These are phyloP conservation scores for Aulostomus chinensis DNA, from an alignment of 2,797 vertebrate species.

Conservation along the genomic window DNA sequence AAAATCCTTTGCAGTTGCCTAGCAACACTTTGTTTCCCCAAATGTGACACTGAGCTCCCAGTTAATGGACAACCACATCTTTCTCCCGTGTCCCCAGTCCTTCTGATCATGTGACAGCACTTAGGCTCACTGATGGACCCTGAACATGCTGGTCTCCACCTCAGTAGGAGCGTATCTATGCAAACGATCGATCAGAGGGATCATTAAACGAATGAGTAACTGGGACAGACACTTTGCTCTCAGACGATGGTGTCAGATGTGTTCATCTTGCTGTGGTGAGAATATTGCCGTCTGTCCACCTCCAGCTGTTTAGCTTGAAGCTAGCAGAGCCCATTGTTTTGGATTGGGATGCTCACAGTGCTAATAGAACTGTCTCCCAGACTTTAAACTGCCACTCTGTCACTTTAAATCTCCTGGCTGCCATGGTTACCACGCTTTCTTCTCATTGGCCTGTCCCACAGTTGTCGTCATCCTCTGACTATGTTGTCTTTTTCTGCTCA, in stretches of 20 bases:
- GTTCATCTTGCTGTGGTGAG: no score
- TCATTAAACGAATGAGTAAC: background rate
- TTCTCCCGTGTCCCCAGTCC: no score
- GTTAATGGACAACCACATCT: no score
- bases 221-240: no score
- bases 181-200: background rate
- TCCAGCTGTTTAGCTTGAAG: conserved; percentile 25
- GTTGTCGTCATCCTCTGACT: conserved; percentile 55
- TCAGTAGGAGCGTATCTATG: no score
- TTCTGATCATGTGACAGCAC: no score
- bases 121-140: no score
- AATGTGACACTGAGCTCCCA: no score
- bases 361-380: conserved; percentile 34
- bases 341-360: conserved; percentile 42
- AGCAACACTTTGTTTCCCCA: background rate
- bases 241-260: no score
- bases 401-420: conserved; percentile 56
- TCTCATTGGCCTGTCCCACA: conserved; percentile 22
- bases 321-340: conserved; percentile 34
- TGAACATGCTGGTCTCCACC: no score
- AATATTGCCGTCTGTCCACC: no score
- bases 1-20: background rate
- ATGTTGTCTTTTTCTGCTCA: conserved; percentile 17
- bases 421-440: conserved; percentile 25
- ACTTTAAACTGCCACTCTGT: conserved; percentile 59